Base-by-base conservation (phyloP, 2,797 vertebrate genomes). In the Cirrhinus molitorella region DNA sequence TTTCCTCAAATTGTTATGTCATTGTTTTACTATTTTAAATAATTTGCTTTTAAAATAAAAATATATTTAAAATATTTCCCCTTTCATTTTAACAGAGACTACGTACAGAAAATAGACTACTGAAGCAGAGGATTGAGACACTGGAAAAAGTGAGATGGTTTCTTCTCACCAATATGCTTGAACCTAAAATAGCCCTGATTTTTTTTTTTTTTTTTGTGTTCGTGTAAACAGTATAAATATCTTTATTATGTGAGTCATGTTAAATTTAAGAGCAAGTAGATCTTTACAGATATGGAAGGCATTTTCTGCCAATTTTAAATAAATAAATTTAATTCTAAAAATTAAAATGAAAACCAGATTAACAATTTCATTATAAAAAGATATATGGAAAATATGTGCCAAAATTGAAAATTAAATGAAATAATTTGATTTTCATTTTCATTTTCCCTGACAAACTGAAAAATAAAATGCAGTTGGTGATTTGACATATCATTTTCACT, bases 91-190 rank as follows among this genome's bases (percentile, higher is more conserved):
- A 70, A 84, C 55, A 89, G 87, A 80, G 87, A 47, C 80, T 87
- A 25, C 88, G 87, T 17, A 88, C 95, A 86, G 95, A 96, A 91
- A 96, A 96, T 92, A 78, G 95, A 23, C 96, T 99, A 81, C 93
- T 99, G 81, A 99, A 98, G 89, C 97, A 99, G 90, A 95, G 97
- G 87, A 99, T 99, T 2, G 97, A 99, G 88, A 98, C 97, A 0
- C 91, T 99, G 72, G 97, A 99, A 89, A 96, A 95, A 93, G 95
- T 95, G 84, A 89, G 91, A 86, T 17, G 34, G 21, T 21, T 67
- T 63, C 19, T 68, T 23, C 7, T 43, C 12, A 63, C 1, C 31
- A 31, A 2, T 49, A 31, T 76, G 25, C 55, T 17, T 79, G 40
- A 63, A 55, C n/a, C 49, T 57, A 63, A 51, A 59, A 40, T 72